phyloP scores from a whole-genome alignment of 1,140 invertebrate species.

The Drosophila ercepeae region DNA sequence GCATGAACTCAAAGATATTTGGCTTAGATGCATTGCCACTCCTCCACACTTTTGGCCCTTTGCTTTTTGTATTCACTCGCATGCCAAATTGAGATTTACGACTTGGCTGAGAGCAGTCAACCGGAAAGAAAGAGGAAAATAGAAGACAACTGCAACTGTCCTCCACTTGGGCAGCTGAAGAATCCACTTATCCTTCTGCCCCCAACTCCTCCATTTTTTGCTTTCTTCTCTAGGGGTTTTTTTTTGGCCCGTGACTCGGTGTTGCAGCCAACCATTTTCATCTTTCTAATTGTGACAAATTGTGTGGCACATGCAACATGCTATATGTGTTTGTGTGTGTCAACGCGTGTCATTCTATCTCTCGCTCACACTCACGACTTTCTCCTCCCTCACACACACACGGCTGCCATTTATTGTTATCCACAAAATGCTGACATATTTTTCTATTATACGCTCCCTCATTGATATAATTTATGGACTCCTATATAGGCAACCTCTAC shows the following conservation, averaged over 20 bases:
- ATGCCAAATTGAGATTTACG: constrained; percentile 66
- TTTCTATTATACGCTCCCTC: constrained; percentile 53
- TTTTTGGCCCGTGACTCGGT: constrained; percentile 44
- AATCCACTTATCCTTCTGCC: constrained; percentile 13
- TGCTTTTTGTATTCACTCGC: constrained; percentile 9
- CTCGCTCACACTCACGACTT: not conserved
- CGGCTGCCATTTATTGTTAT: constrained; percentile 61
- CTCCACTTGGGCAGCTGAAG: constrained; percentile 25
- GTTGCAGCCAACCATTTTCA: constrained; percentile 45
- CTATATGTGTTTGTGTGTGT: constrained; percentile 8
- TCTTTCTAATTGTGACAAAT: constrained; percentile 66
- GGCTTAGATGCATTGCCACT: constrained; percentile 24
- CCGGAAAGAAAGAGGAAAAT: constrained; percentile 21
- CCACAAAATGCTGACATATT: constrained; percentile 62
- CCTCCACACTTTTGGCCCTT: not conserved
- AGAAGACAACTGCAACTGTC: constrained; percentile 25
- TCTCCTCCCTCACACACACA: constrained; percentile 8
- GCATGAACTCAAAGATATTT: constrained; percentile 22
- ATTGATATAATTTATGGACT: constrained; percentile 51
- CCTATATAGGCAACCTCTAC: constrained; percentile 34
- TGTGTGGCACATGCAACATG: constrained; percentile 57
- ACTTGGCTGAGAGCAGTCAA: constrained; percentile 38
- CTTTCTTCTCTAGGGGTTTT: constrained; percentile 3
- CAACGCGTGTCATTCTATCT: constrained; percentile 38
- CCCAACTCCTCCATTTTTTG: not conserved